Percentiles rank a stretch among this genome's conserved stretches.
Evolutionary conservation across 2,888 invertebrate species (phyloP).

Genomic region (Elmis aenea): DNA sequence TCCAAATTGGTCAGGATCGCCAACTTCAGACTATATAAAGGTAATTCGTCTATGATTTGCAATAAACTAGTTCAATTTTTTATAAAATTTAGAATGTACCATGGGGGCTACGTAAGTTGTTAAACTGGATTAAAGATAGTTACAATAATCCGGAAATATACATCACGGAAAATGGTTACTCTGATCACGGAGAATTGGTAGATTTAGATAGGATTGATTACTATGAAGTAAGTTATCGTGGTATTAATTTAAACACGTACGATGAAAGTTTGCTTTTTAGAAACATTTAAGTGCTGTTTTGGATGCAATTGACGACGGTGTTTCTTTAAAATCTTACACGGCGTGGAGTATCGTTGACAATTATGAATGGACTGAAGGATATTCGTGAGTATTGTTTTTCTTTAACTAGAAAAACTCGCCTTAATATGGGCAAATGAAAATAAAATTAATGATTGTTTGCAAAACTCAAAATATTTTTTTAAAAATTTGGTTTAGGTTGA

Average conservation of each 20-base stretch:
- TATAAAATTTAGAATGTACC: too few species aligned
- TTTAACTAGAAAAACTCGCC: background rate
- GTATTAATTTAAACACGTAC: too few species aligned
- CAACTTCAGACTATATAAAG: slow-evolving; percentile 28
- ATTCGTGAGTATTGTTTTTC: slow-evolving; percentile 50
- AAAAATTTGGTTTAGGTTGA: too few species aligned
- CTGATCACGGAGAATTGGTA: slow-evolving; percentile 46
- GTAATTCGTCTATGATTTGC: too few species aligned
- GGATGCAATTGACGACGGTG: background rate
- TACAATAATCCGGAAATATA: slow-evolving; percentile 51
- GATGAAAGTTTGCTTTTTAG: too few species aligned
- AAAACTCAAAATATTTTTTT: too few species aligned
- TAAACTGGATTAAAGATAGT: slow-evolving; percentile 46
- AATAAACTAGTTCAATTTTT: too few species aligned
- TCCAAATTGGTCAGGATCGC: slow-evolving; percentile 26
- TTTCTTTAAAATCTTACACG: slow-evolving; percentile 55
- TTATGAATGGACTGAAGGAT: slow-evolving; percentile 71
- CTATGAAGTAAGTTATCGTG: slow-evolving; percentile 30
- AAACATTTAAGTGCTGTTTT: background rate
- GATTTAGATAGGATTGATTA: slow-evolving; percentile 50
- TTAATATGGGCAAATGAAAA: too few species aligned
- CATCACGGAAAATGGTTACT: slow-evolving; percentile 57
- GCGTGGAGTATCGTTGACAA: slow-evolving; percentile 73
- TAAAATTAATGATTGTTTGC: too few species aligned
- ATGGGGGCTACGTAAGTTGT: slow-evolving; percentile 54